These are phyloP conservation scores for Parapsyche elsis DNA, from an alignment of 1,140 invertebrate genomes.

Conservation along the genomic window DNA sequence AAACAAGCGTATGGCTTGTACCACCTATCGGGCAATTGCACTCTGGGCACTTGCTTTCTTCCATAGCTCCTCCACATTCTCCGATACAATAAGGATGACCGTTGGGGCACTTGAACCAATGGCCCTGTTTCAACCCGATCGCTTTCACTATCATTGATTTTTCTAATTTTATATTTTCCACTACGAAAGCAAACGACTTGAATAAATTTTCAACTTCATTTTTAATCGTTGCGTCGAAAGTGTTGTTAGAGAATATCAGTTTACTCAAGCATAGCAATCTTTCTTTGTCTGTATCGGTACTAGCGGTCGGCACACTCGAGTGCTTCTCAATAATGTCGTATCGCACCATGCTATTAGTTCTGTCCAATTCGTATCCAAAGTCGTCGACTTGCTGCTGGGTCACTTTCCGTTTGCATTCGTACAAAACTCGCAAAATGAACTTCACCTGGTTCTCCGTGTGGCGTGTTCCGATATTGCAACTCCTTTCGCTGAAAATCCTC, in stretches of 20 bases:
- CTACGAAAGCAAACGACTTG: not conserved
- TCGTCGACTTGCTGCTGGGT: constrained; percentile 61
- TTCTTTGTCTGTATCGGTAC: not conserved
- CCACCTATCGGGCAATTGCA: constrained; percentile 76
- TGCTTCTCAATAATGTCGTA: not conserved
- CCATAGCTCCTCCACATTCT: constrained; percentile 78
- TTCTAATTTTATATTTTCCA: constrained; percentile 66
- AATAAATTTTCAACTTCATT: not conserved
- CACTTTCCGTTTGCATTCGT: constrained; percentile 58
- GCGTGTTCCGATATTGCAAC: constrained; percentile 34
- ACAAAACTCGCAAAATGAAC: constrained; percentile 57
- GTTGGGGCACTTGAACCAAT: constrained; percentile 82
- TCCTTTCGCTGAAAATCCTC: constrained; percentile 56
- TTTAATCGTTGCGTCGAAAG: constrained; percentile 20
- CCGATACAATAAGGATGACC: constrained; percentile 78
- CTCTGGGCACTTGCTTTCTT: constrained; percentile 69
- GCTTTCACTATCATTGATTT: constrained; percentile 71
- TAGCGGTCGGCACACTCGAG: not conserved
- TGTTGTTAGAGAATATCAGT: not conserved
- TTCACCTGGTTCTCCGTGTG: constrained; percentile 48
- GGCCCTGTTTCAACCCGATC: constrained; percentile 70
- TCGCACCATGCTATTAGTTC: constrained; percentile 40
- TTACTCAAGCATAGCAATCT: not conserved
- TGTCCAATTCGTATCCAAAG: constrained; percentile 60
- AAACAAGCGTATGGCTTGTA: constrained; percentile 65